Percentiles rank a stretch among this genome's conserved stretches.
Evolutionary conservation across 2,888 invertebrate species (phyloP).

Genomic region (Aspidapion aeneum): DNA sequence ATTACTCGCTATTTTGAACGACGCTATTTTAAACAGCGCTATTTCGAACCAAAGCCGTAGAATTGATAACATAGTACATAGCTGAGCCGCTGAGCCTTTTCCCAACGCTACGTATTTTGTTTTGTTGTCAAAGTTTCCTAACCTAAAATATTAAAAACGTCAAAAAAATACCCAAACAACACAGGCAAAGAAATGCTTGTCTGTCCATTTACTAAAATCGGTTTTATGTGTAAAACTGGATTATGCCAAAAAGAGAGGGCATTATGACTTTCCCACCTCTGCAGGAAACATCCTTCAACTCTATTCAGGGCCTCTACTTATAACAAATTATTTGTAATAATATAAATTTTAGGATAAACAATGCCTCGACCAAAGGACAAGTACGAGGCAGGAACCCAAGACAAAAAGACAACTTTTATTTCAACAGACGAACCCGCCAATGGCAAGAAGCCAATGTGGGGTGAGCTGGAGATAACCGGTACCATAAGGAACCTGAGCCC

Average conservation of each 20-base stretch:
- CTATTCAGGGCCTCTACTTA: too few species aligned
- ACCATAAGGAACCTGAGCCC: constrained; percentile 93
- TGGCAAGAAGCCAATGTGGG: constrained; percentile 91
- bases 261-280: too few species aligned
- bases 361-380: constrained; percentile 75
- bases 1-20: too few species aligned
- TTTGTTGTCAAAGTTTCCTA: too few species aligned
- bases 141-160: too few species aligned
- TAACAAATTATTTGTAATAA: neutral
- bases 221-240: neutral
- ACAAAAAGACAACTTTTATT: constrained; percentile 87
- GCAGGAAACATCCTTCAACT: neutral
- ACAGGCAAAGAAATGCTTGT: neutral
- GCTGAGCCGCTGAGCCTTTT: too few species aligned
- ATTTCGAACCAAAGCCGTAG: too few species aligned
- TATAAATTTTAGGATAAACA: constrained; percentile 45
- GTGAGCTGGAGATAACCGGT: constrained; percentile 74
- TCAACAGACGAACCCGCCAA: constrained; percentile 88
- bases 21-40: too few species aligned
- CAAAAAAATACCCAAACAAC: neutral
- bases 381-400: constrained; percentile 68
- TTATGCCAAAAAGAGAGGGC: too few species aligned
- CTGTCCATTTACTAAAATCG: too few species aligned
- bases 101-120: too few species aligned
- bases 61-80: too few species aligned